phyloP scores from a whole-genome alignment of 2,888 invertebrate genomes.

The Tipula vernalis region DNA sequence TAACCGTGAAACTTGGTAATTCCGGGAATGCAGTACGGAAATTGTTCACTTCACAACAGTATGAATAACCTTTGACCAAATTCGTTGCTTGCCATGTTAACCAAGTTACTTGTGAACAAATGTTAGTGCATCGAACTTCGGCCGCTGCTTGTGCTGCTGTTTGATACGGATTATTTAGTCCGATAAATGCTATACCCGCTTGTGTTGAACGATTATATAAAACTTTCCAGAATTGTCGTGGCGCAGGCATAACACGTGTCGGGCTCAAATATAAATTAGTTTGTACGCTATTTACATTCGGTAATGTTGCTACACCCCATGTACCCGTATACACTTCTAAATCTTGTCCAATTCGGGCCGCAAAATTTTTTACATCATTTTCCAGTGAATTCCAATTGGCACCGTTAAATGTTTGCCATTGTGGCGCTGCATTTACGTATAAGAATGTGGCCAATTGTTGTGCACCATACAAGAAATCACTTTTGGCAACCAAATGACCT shows the following conservation, averaged over 20 bases:
- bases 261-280: constrained; percentile 25
- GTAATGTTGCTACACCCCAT: constrained; percentile 27
- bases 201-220: constrained; percentile 28
- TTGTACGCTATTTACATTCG: constrained; percentile 23
- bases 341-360: constrained; percentile 17
- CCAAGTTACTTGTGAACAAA: constrained; percentile 25
- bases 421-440: constrained; percentile 41
- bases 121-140: constrained; percentile 24
- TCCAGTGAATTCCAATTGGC: constrained; percentile 34
- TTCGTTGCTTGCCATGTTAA: constrained; percentile 22
- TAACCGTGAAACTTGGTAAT: constrained; percentile 14
- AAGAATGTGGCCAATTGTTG: constrained; percentile 40
- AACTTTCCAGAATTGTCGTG: constrained; percentile 35
- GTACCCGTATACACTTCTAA: constrained; percentile 31
- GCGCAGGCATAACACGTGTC: constrained; percentile 23
- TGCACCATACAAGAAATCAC: constrained; percentile 38
- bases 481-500: constrained; percentile 40
- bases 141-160: constrained; percentile 16
- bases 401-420: constrained; percentile 40
- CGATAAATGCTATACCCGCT: constrained; percentile 32
- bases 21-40: constrained; percentile 16
- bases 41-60: constrained; percentile 29
- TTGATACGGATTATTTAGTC: constrained; percentile 34
- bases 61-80: constrained; percentile 25
- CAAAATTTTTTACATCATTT: constrained; percentile 22